These are phyloP conservation scores for Myocastor coypus DNA, from an alignment of 2,113 vertebrate species.

Conservation along the genomic window DNA sequence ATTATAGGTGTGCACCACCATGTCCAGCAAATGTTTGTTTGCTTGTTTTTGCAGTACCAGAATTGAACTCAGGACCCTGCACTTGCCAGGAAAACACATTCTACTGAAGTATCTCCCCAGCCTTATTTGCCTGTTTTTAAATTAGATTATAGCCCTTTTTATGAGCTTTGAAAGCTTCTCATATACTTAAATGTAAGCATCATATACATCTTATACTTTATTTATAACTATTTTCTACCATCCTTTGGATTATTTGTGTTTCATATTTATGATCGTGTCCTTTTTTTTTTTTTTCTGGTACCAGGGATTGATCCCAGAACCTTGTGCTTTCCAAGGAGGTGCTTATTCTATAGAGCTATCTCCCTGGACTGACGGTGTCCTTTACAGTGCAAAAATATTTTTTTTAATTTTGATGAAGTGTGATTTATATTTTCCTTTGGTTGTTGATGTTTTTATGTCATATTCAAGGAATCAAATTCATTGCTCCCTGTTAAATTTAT, in stretches of 20 bases:
- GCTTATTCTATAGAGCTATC: too few species aligned
- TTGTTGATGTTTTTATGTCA: constrained; percentile 45
- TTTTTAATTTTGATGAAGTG: constrained; percentile 53
- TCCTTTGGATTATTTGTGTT: background rate
- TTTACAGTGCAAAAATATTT: constrained; percentile 20
- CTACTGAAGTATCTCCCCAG: too few species aligned
- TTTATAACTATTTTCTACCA: constrained; percentile 37
- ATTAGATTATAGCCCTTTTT: background rate
- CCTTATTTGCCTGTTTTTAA: constrained; percentile 4
- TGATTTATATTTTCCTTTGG: constrained; percentile 26
- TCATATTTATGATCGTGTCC: background rate
- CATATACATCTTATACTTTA: constrained; percentile 14
- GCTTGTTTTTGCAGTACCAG: too few species aligned
- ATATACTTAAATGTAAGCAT: constrained; percentile 41
- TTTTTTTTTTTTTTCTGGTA: background rate
- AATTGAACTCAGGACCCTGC: too few species aligned
- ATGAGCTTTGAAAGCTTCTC: background rate
- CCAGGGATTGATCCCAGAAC: too few species aligned
- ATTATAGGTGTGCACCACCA: too few species aligned
- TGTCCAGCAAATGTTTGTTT: too few species aligned
- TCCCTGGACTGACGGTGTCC: background rate
- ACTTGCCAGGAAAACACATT: too few species aligned
- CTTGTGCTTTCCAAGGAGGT: too few species aligned
- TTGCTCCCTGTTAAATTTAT: constrained; percentile 39
- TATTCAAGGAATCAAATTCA: constrained; percentile 58